Evolutionary conservation across 2,888 invertebrate species (phyloP), one percentile per base, ranked within the genome.

Genomic region (Microctonus brassicae): DNA sequence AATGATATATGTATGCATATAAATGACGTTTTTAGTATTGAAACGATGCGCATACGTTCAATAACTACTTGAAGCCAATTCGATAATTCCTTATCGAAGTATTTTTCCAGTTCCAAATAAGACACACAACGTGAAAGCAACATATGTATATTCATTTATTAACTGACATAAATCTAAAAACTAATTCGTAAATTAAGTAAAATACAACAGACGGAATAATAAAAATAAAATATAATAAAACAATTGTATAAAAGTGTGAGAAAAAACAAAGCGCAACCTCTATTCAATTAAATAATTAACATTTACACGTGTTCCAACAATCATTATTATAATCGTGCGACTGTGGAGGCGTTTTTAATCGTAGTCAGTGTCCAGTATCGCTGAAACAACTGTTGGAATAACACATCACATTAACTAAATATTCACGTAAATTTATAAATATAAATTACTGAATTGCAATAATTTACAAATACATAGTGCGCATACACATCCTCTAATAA

Each of bases 291-390:
- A 64, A 64, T 64, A 53, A 52, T 64, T 53, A 53, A 34, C 57
- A 66, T 66, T 57, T 39, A 24, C 24, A 7, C 11, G 20, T 33
- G 24, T 57, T 26, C 7, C 3, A 10, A 17, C 33, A 17, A 10
- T 22, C 10, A 39, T 39, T 55, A 20, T 17, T 20, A 57, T 66
- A 36, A 66, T 57, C 57, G 55, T 57, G 36, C n/a, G 26, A 66
- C 66, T 65, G 6, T 17, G 66, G 57, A 17, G 57, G 57, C 66
- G 66, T 57, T 64, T n/a, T 52, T 64, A 66, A 34, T 34, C 66
- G 36, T 17, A 17, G 29, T 39, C 36, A 17, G 55, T 63, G 39
- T 7, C 17, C 53, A 55, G 66, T 66, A 36, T 66, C 26, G 55
- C 57, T 66, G 39, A 42, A 42, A 66, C 39, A 66, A 66, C 20